These are phyloP conservation scores for Penelope pileata DNA, from an alignment of 2,113 vertebrate species.

Conservation along the genomic window DNA sequence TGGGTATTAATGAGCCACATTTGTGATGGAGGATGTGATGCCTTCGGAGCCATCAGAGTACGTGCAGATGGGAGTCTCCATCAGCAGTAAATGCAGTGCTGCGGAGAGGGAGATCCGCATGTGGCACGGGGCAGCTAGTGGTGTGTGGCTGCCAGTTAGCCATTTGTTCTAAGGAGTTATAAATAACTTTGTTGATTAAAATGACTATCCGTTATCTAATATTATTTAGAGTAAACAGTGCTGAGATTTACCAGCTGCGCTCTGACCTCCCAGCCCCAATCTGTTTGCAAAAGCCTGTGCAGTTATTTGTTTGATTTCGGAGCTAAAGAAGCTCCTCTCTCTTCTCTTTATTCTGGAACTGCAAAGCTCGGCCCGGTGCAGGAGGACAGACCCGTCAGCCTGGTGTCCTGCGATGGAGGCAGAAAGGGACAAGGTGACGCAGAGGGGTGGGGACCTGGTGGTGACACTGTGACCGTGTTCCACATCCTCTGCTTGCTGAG, in stretches of 20 bases:
- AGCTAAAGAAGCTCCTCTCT: constrained; percentile 39
- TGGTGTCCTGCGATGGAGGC: neutral
- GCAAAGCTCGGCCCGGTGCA: neutral
- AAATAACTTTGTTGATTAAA: constrained; percentile 39
- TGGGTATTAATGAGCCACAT: neutral
- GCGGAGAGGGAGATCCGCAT: neutral
- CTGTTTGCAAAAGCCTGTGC: constrained; percentile 48
- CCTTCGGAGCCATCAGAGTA: neutral
- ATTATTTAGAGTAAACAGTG: constrained; percentile 34
- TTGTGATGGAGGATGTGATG: neutral
- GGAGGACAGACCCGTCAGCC: neutral
- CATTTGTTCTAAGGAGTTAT: neutral
- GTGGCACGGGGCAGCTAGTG: neutral
- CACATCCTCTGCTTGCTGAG: fast-evolving
- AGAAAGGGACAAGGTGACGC: neutral
- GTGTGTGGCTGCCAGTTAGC: neutral
- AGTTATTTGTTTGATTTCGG: constrained; percentile 64
- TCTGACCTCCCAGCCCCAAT: constrained; percentile 43
- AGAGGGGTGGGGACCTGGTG: neutral
- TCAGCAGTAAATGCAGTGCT: neutral
- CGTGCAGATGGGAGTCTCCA: neutral
- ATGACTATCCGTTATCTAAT: constrained; percentile 1
- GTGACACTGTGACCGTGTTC: neutral
- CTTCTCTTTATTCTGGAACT: neutral
- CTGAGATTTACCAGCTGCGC: constrained; percentile 30